These are phyloP conservation scores for Meles meles DNA, from an alignment of 2,113 vertebrate genomes.

Conservation along the genomic window DNA sequence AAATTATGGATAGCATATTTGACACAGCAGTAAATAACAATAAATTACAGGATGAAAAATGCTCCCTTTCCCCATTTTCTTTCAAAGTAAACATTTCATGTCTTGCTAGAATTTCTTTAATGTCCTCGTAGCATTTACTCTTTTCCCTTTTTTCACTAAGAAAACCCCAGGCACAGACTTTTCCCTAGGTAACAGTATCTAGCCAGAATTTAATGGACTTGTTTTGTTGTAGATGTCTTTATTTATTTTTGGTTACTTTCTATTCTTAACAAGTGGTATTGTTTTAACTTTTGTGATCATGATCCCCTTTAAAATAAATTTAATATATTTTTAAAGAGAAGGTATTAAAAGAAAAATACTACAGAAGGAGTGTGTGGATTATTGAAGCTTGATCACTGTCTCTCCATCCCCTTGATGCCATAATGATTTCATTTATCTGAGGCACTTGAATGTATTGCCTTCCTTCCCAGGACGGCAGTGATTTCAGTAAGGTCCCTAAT, in stretches of 20 bases:
- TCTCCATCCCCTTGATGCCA: background rate
- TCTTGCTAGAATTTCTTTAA: background rate
- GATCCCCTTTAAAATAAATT: background rate
- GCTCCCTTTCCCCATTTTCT: background rate
- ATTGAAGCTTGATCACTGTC: background rate
- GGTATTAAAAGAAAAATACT: background rate
- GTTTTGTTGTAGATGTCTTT: background rate
- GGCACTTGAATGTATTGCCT: background rate
- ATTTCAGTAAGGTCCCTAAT: background rate
- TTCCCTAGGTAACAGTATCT: background rate
- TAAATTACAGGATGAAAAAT: background rate
- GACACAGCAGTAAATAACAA: background rate
- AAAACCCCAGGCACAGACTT: background rate
- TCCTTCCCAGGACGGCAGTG: background rate
- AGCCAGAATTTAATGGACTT: background rate
- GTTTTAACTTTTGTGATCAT: background rate
- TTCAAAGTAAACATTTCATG: background rate
- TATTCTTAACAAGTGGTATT: background rate
- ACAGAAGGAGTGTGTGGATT: background rate
- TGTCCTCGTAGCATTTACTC: background rate
- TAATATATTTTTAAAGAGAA: background rate
- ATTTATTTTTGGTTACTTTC: background rate
- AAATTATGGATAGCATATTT: background rate
- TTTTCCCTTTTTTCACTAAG: background rate
- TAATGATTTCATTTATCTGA: background rate